A percentile compares a stretch with the other conserved stretches of the same genome.
Conservation (phyloP, 2,113 vertebrate genomes). For the Marmota monax region DNA sequence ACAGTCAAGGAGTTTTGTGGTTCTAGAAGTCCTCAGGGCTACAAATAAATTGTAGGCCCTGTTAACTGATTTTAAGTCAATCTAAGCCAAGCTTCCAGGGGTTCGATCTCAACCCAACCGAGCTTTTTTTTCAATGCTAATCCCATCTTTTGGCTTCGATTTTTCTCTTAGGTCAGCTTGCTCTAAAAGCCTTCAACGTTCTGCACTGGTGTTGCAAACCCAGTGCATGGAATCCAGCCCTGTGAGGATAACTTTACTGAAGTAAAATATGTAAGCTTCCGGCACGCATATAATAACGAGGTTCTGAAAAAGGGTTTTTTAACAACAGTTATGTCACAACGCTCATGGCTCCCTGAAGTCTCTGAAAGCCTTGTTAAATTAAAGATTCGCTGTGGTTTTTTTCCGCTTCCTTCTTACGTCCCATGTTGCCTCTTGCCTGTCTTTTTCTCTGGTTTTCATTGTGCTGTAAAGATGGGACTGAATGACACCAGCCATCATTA, state of each 20-base stretch:
- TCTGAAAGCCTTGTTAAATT: conserved; percentile 66
- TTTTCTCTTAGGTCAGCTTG: conserved; percentile 45
- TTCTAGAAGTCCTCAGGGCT: neutral
- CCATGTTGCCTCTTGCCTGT: neutral
- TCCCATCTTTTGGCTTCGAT: conserved; percentile 52
- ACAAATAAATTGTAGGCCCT: conserved; percentile 17
- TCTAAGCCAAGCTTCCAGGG: conserved; percentile 49
- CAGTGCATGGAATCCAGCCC: neutral
- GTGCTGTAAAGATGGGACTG: neutral
- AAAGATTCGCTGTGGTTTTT: conserved; percentile 47
- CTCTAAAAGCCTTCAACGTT: conserved; percentile 60
- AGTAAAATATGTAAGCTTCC: conserved; percentile 38
- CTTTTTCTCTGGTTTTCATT: neutral
- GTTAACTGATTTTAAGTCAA: conserved; percentile 61
- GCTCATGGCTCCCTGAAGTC: conserved; percentile 56
- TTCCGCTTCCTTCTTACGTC: conserved; percentile 4
- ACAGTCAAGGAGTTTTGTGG: neutral
- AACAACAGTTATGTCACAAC: conserved; percentile 59
- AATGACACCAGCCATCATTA: conserved; percentile 37
- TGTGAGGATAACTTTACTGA: neutral
- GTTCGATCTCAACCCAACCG: conserved; percentile 36
- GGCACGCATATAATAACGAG: neutral
- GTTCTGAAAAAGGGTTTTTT: conserved; percentile 62
- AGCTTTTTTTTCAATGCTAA: conserved; percentile 63
- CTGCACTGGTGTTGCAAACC: neutral